These are phyloP conservation scores for Sus scrofa DNA, from an alignment of 2,113 vertebrate species.

Conservation along the genomic window DNA sequence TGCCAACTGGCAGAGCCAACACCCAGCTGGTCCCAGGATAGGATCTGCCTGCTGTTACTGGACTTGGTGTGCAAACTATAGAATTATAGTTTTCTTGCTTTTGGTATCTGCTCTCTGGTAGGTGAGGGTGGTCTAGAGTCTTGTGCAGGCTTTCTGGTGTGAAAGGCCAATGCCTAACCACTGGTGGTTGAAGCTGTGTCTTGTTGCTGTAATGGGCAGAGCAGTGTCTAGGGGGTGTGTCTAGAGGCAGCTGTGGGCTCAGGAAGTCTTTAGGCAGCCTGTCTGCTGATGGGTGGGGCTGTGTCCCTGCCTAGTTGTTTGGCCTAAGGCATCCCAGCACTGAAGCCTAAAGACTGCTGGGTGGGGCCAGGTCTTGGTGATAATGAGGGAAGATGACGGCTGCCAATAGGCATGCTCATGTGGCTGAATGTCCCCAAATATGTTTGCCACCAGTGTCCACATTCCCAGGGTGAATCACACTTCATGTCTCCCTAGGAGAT, in stretches of 20 bases:
- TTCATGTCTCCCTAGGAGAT: neutral
- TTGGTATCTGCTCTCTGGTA: neutral
- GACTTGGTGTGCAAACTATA: neutral
- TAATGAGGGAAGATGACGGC: neutral
- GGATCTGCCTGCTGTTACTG: neutral
- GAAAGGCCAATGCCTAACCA: too few species aligned
- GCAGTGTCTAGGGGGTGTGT: too few species aligned
- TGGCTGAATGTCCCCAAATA: neutral
- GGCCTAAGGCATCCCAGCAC: neutral
- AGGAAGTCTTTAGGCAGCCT: neutral
- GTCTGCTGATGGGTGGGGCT: neutral
- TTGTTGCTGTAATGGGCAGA: too few species aligned
- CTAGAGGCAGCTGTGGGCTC: neutral
- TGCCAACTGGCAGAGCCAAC: neutral
- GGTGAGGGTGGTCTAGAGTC: neutral
- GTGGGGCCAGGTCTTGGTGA: neutral
- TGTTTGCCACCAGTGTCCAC: neutral
- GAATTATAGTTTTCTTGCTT: neutral
- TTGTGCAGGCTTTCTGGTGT: neutral
- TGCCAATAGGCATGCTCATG: neutral
- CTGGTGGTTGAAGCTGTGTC: neutral
- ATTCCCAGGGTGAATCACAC: neutral
- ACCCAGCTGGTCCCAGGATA: neutral
- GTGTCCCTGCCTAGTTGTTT: neutral
- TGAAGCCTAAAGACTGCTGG: neutral